Evolutionary conservation across 2,113 vertebrate genomes (phyloP), one percentile per base, ranked within the genome.

Genomic region (Alethe castanea): DNA sequence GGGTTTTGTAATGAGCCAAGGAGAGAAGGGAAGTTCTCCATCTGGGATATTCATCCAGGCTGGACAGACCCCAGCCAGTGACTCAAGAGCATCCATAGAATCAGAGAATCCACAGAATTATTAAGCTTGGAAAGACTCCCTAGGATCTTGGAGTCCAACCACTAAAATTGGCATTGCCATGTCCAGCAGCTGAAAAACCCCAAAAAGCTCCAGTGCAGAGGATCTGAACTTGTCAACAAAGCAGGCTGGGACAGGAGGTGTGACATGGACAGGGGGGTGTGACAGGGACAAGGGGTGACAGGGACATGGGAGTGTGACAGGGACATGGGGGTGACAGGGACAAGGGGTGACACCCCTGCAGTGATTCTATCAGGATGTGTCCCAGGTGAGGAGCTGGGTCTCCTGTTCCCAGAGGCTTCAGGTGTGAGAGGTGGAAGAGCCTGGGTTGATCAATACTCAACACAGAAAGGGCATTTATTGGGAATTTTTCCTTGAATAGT

Each of bases 361-460:
- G 16, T 9, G 42, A 48, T 29, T n/a, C 25, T 9, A 2, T 31
- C 28, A 2, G 59, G 29, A n/a, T 1, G 0, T 5, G 19, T 13
- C 45, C 45, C 56, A 40, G 23, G 11, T 56, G 54, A 67, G 60
- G 25, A 88, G 13, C 44, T 62, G 52, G 7, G 8, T 31, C 22
- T 62, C 15, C 38, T 50, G 13, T 4, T 50, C 31, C 52, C 53
- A 38, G 35, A 61, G 8, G 42, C 40, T 70, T 29, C 12, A 9
- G 31, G 9, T 48, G 13, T 19, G 19, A 74, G 60, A 56, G 22
- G 29, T 38, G 25, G 19, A 85, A 54, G 52, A 67, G 25, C 19
- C n/a, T 45, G 47, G 22, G 5, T 2, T 44, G 65, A 82, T 71
- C 57, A 70, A 45, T 59, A 38, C 38, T 59, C 24, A 19, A 2